phyloP scores from a whole-genome alignment of 2,113 vertebrate genomes.

The Neolamprologus fasciatus region DNA sequence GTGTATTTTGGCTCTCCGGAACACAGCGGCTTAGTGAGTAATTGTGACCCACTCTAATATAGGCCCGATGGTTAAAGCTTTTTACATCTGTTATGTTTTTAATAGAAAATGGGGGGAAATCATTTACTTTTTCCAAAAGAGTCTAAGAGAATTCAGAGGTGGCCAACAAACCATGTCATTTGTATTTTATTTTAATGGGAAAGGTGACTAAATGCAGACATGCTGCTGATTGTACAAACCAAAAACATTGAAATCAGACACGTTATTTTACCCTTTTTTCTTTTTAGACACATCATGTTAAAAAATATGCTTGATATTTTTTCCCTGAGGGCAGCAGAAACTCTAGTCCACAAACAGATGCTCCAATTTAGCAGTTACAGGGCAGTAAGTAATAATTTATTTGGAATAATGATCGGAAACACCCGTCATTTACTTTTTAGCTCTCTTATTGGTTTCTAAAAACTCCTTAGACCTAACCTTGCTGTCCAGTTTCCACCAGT shows the following conservation, averaged over 20 bases:
- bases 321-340: rapidly evolving
- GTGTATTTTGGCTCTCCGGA: background rate
- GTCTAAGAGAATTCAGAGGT: background rate
- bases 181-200: background rate
- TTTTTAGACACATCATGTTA: background rate
- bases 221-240: background rate
- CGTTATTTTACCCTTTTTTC: rapidly evolving
- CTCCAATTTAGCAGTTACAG: background rate
- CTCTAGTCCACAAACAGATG: background rate
- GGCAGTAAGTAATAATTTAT: background rate
- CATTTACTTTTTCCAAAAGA: background rate
- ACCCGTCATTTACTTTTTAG: background rate
- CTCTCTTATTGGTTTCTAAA: background rate
- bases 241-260: background rate
- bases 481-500: background rate
- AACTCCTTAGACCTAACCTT: background rate
- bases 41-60: background rate
- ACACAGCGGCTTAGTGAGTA: background rate
- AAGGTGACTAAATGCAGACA: background rate
- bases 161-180: background rate
- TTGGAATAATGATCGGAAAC: background rate
- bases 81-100: background rate
- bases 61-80: background rate
- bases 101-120: background rate
- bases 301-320: background rate